A percentile compares a stretch with the other conserved stretches of the same genome.
Conservation (phyloP, 2,113 vertebrate genomes). For the Paramisgurnus dabryanus region DNA sequence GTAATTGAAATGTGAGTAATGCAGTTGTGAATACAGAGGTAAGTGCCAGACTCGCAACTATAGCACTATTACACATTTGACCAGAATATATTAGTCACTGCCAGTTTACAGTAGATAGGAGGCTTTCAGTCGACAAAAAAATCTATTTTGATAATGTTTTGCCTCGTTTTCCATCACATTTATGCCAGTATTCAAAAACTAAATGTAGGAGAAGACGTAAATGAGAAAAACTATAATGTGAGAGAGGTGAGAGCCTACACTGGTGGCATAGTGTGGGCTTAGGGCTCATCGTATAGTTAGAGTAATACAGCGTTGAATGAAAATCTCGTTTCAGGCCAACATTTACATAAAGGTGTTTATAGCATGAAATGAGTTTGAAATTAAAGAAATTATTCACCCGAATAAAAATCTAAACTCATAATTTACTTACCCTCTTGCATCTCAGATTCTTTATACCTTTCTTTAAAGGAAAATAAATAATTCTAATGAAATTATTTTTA, state of each 20-base stretch:
- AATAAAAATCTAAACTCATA: no score
- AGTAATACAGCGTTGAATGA: background rate
- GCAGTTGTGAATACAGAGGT: constrained; percentile 12
- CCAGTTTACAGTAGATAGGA: background rate
- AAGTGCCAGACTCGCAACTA: background rate
- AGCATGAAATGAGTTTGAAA: no score
- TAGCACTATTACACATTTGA: background rate
- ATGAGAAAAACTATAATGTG: background rate
- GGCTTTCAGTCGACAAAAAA: background rate
- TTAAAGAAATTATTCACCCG: no score
- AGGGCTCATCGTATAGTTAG: background rate
- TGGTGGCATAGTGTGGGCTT: background rate
- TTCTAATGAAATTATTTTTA: no score
- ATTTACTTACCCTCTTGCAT: no score
- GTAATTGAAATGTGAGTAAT: constrained; percentile 45
- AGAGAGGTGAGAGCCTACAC: background rate
- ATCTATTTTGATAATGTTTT: constrained; percentile 1
- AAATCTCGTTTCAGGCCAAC: constrained; percentile 10
- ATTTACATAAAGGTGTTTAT: background rate
- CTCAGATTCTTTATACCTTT: no score
- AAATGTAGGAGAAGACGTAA: background rate
- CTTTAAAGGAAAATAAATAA: no score
- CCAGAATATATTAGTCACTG: constrained; percentile 3
- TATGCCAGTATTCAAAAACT: background rate
- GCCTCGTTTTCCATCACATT: background rate